These are phyloP conservation scores for Lucifuga dentata DNA, from an alignment of 2,113 vertebrate genomes.

Conservation along the genomic window DNA sequence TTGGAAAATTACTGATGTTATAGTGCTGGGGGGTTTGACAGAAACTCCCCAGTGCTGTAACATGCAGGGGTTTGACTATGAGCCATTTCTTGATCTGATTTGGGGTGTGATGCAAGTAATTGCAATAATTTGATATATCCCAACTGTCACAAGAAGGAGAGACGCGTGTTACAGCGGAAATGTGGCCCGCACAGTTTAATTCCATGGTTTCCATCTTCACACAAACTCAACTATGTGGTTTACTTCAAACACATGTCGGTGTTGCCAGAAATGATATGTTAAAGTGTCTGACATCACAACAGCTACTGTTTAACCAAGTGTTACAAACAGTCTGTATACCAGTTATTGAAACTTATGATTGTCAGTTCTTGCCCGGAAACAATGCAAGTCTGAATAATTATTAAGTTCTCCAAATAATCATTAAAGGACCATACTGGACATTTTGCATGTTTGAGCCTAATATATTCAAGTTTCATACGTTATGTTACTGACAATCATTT, in stretches of 20 bases:
- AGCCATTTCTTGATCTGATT: neutral
- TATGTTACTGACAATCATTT: too few relatives aligned
- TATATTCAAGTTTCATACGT: too few relatives aligned
- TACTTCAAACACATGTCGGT: conserved; percentile 26
- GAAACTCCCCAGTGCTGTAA: too few relatives aligned
- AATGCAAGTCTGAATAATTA: neutral
- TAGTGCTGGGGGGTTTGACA: neutral
- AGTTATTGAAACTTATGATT: neutral
- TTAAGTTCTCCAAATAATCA: too few relatives aligned
- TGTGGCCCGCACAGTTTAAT: conserved; percentile 20
- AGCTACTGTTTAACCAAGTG: neutral
- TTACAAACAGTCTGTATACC: too few relatives aligned
- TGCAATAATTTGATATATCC: too few relatives aligned
- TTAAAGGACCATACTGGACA: too few relatives aligned
- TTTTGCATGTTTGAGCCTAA: too few relatives aligned
- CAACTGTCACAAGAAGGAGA: neutral
- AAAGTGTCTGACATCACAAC: neutral
- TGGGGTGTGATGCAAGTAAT: too few relatives aligned
- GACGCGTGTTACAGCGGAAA: conserved; percentile 13
- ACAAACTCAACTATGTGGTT: too few relatives aligned
- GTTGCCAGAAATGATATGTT: conserved; percentile 19
- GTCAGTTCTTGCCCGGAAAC: conserved; percentile 10
- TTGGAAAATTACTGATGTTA: conserved; percentile 12
- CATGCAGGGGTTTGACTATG: neutral
- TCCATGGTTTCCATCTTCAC: neutral